Base-by-base conservation (phyloP, 2,888 invertebrate species). In the Stenodera caucasica region DNA sequence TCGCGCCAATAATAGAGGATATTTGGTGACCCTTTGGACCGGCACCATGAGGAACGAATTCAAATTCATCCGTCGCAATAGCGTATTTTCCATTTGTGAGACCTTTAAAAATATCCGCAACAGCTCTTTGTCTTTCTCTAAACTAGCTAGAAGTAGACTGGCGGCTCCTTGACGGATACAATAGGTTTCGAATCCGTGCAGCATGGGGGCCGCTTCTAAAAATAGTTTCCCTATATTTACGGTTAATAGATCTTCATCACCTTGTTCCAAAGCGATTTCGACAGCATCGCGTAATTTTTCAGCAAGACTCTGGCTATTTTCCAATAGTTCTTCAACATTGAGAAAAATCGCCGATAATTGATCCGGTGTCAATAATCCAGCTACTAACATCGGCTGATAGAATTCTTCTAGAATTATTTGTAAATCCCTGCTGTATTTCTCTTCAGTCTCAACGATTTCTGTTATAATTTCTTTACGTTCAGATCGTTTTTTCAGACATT, bases 1-100 rank as follows among this genome's bases (percentile, higher is more conserved):
- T 60, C 97, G 88, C 50, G 94, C 93, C 75, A 98, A 83, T 68
- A 98, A 85, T 72, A 98, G 84, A 49, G 97, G 97, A 84, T 97
- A 97, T 83, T 96, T 96, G 73, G 97, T 97, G 72, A 97, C 96
- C 80, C 97, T 86, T 84, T 97, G 97, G 66, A 98, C 96, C 67
- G 97, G 97, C 72, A 94, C 96, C 96, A 97, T 97, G 58, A 97
- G 87, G 82, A 97, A 98, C n/a, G 97, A 96, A 82, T 96, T 95
- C 52, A 98, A 84, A 80, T 96, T 96, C 96, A 97, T 97, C 72
- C 96, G 85, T 70, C 97, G 85, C 70, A 97, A 82, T 65, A 95
- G 90, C 18, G 92, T 88, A 80, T 97, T 97, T 81, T 97, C 97
- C 92, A 96, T 95, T 84, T 97, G 97, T 35, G 96, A 96, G 60